These are phyloP conservation scores for Leucosticte australis DNA, from an alignment of 2,113 vertebrate genomes.

Conservation along the genomic window DNA sequence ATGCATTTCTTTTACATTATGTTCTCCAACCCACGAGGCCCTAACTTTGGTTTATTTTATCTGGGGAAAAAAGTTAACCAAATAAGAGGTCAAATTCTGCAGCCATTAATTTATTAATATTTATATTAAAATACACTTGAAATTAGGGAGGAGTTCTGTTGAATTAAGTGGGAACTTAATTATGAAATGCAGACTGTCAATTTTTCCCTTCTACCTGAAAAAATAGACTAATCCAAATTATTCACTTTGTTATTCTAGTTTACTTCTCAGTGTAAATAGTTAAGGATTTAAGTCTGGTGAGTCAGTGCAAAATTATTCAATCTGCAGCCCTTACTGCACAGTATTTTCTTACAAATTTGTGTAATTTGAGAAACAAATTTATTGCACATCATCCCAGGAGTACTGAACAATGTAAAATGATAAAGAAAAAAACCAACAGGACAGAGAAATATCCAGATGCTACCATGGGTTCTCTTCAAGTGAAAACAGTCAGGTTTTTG, in stretches of 20 bases:
- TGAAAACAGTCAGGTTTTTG: neutral
- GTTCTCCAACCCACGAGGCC: neutral
- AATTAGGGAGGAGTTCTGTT: neutral
- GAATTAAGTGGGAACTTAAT: neutral
- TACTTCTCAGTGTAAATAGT: neutral
- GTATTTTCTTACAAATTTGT: neutral
- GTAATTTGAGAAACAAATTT: neutral
- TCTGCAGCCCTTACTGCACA: rapidly evolving
- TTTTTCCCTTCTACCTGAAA: neutral
- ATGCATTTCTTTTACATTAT: neutral
- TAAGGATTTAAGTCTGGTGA: neutral
- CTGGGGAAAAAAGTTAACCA: neutral
- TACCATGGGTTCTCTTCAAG: neutral
- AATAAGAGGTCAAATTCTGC: neutral
- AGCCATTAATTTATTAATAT: neutral
- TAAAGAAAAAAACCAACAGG: neutral
- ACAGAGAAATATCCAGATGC: neutral
- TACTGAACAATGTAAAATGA: neutral
- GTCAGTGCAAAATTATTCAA: neutral
- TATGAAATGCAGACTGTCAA: neutral
- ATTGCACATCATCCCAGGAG: neutral
- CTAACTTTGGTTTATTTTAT: neutral
- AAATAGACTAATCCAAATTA: neutral
- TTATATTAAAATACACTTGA: neutral
- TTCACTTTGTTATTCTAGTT: neutral